Conservation (phyloP, 2,797 vertebrate species). For the Paratrypauchen microcephalus region DNA sequence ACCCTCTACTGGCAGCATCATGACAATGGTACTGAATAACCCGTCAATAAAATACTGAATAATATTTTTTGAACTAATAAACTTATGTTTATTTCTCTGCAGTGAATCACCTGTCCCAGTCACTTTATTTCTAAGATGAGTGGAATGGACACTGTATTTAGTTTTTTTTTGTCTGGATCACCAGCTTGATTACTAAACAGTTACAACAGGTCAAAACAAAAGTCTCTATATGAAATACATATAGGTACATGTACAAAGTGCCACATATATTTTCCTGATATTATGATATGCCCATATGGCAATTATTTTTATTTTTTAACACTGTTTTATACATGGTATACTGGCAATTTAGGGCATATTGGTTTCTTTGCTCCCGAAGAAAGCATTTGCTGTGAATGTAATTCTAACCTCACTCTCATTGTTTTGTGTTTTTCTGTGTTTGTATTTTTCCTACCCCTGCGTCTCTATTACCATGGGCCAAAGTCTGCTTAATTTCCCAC, state of each 20-base stretch:
- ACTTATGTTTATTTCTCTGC: not conserved
- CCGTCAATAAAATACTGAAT: constrained; percentile 26
- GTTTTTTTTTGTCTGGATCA: constrained; percentile 33
- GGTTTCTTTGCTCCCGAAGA: no score
- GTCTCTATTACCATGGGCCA: constrained; percentile 32
- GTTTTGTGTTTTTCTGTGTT: constrained; percentile 11
- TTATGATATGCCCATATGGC: not conserved
- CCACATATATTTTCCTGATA: not conserved
- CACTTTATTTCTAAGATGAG: constrained; percentile 25
- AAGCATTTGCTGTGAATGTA: not conserved
- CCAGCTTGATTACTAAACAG: constrained; percentile 38
- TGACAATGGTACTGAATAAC: not conserved
- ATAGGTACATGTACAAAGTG: not conserved
- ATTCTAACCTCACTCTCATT: constrained; percentile 24
- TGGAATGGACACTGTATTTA: constrained; percentile 34
- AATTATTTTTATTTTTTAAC: no score
- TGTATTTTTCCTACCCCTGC: constrained; percentile 15
- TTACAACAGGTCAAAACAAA: constrained; percentile 18
- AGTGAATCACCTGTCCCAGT: not conserved
- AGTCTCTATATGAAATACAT: constrained; percentile 4
- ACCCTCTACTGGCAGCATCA: constrained; percentile 43
- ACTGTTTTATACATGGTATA: no score
- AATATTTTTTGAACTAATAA: not conserved
- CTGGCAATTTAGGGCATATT: no score
- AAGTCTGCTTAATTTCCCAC: constrained; percentile 61